Base-by-base conservation (phyloP, 2,888 invertebrate genomes). In the Epinotia brunnichana region DNA sequence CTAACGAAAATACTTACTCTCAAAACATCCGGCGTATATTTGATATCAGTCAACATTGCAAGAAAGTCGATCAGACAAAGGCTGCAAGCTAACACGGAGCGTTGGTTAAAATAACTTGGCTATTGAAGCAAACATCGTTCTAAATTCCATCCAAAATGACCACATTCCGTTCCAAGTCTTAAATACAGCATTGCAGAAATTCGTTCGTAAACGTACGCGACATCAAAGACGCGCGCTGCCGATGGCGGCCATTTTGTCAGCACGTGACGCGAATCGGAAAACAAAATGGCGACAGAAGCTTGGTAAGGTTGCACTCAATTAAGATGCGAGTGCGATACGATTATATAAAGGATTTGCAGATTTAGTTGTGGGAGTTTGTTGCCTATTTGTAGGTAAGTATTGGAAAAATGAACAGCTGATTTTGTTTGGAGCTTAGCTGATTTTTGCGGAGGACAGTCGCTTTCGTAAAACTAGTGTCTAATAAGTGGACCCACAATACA, bases 201-300 rank as follows among this genome's bases (percentile, higher is more conserved):
- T 64, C 64, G 54, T 39, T 54, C 64, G 35, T 15, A 39, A 64
- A 64, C 64, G 64, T 64, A 17, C 21, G 29, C 9, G 64, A 5
- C 13, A 29, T 15, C 51, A 35, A 17, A 51, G 24, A 63, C 35
- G 15, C 51, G n/a, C 17, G 51, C 35, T 9, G 64, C 7, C 41
- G 54, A 56, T 66, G 54, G 56, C 54, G 39, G n/a, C 39, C 66
- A 66, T 66, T 66, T 66, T 66, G 66, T 56, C 24, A 41, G 66
- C 21, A 66, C 66, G 66, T 66, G 66, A 66, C 66, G 19, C 24
- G 66, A 66, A 66, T 66, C 9, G 15, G 41, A 39, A 57, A 41
- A 56, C 66, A 66, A 66, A 56, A 66, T 66, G 66, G 54, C 66
- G 24, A 15, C 48, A 15, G 57, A 57, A 29, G 63, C 51, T 29